Evolutionary conservation across 2,888 invertebrate genomes (phyloP), one percentile per base, ranked within the genome.

Genomic region (Leuctra nigra): DNA sequence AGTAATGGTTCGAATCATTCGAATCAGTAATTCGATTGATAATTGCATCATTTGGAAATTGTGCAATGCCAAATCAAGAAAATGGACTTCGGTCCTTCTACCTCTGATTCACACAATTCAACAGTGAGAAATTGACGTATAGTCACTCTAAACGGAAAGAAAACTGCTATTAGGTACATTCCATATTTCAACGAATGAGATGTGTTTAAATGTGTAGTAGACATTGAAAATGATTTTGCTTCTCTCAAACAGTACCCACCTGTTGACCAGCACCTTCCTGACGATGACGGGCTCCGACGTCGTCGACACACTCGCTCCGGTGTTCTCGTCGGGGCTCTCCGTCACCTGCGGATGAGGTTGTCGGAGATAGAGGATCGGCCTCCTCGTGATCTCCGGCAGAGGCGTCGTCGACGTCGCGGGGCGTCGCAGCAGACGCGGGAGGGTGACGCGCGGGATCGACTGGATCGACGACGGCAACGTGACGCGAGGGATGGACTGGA

Each of bases 191-290:
- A 13, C 36, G 4, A 36, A n/a, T n/a, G n/a, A n/a, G n/a, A n/a
- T n/a, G n/a, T n/a, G n/a, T n/a, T n/a, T n/a, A n/a, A n/a, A n/a
- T n/a, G n/a, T n/a, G n/a, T n/a, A n/a, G n/a, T n/a, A n/a, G n/a
- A n/a, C n/a, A n/a, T n/a, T n/a, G n/a, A n/a, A 29, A 29, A 29
- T 11, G 29, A 29, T 29, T 7, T 7, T 29, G 29, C 6, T 29
- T 29, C 29, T 29, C 29, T 29, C 29, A 38, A 38, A 14, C 38
- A 38, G n/a, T 7, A 14, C 50, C 16, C 47, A 58, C 11, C 58
- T 57, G 7, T 53, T 59, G 29, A 65, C 62, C 22, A 66, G 58
- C 20, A 66, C 57, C 63, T 65, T 65, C 36, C 63, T 61, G 47
- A 65, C 61, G 22, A 65, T 60, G n/a, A 63, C 62, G 11, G 63